phyloP scores from a whole-genome alignment of 1,140 invertebrate genomes.

The Drosophila nigromelanica region DNA sequence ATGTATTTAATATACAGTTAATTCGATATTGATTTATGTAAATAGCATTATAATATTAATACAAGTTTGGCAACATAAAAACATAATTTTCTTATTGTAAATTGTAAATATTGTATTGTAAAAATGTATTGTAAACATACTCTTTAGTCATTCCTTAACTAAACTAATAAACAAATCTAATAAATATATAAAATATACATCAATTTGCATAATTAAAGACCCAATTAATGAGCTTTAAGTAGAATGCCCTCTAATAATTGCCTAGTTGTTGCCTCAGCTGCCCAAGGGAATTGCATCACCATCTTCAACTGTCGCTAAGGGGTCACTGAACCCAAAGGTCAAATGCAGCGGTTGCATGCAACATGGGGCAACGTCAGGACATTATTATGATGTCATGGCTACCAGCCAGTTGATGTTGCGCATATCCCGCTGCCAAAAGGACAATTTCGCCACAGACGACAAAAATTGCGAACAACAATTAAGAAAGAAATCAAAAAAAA shows the following conservation, averaged over 20 bases:
- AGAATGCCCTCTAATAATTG: not conserved
- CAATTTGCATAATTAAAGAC: not conserved
- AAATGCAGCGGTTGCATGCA: conserved; percentile 40
- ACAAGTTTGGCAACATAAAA: too few relatives aligned
- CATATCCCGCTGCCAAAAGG: conserved; percentile 20
- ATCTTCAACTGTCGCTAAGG: conserved; percentile 14
- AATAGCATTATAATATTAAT: too few relatives aligned
- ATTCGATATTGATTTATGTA: too few relatives aligned
- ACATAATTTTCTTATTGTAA: too few relatives aligned
- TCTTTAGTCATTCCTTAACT: too few relatives aligned
- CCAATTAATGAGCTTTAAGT: not conserved
- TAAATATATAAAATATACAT: not conserved
- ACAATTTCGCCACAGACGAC: conserved; percentile 9
- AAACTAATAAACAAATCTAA: not conserved
- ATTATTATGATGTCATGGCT: conserved; percentile 64
- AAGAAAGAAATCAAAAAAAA: conserved; percentile 2
- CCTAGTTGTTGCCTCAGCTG: not conserved
- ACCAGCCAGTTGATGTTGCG: conserved; percentile 17
- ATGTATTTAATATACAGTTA: too few relatives aligned
- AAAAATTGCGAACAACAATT: conserved; percentile 18
- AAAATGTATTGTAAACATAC: too few relatives aligned
- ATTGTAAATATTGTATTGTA: too few relatives aligned
- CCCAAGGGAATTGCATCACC: conserved; percentile 56
- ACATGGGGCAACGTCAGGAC: conserved; percentile 1
- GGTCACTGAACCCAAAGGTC: conserved; percentile 74